Evolutionary conservation across 1,140 invertebrate genomes (phyloP).

Genomic region (Holotrichia oblita): DNA sequence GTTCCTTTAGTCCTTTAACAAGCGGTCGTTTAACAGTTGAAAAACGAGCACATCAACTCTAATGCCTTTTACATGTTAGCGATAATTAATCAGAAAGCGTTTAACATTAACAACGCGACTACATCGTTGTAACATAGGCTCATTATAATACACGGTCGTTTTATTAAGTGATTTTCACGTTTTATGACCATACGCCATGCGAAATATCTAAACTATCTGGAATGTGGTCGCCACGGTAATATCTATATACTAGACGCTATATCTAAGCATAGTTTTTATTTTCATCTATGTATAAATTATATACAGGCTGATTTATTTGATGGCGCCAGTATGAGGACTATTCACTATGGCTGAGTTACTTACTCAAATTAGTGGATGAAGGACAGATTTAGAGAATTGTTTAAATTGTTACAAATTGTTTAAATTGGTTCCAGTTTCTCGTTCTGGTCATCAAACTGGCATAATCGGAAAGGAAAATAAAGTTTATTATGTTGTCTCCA

Average conservation of each 20-base stretch:
- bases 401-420: too few relatives aligned
- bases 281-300: too few relatives aligned
- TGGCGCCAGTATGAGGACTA: too few relatives aligned
- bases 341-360: too few relatives aligned
- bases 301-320: too few relatives aligned
- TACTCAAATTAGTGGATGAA: too few relatives aligned
- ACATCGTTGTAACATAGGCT: conserved; percentile 53
- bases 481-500: too few relatives aligned
- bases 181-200: conserved; percentile 36
- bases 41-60: conserved; percentile 50
- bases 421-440: too few relatives aligned
- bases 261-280: too few relatives aligned
- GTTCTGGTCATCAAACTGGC: too few relatives aligned
- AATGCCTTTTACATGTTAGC: conserved; percentile 55
- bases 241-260: not conserved
- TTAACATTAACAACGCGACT: conserved; percentile 55
- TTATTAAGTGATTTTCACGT: conserved; percentile 50
- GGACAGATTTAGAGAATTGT: too few relatives aligned
- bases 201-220: conserved; percentile 29
- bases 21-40: conserved; percentile 38
- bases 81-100: conserved; percentile 55
- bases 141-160: conserved; percentile 49
- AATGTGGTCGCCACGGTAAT: conserved; percentile 5
- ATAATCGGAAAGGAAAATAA: too few relatives aligned
- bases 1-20: conserved; percentile 23